A percentile compares a stretch with the other conserved stretches of the same genome.
Evolutionary conservation across 2,113 vertebrate species (phyloP).

Genomic region (Sebastes fasciatus): DNA sequence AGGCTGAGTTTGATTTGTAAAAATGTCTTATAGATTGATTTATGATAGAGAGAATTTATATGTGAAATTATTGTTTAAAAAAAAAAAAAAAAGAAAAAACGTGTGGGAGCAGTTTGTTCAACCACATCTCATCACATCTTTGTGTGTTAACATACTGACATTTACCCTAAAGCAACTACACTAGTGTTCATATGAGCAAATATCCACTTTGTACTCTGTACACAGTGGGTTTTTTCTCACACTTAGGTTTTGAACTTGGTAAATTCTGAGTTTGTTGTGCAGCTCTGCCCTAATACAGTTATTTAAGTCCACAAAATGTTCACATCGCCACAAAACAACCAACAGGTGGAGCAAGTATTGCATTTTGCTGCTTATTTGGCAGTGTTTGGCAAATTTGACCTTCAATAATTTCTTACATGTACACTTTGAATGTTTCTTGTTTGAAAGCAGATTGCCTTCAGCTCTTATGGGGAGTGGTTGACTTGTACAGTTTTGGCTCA

Average conservation of each 20-base stretch:
- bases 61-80: slow-evolving; percentile 79
- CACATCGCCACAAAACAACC: slow-evolving; percentile 52
- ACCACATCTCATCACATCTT: neutral
- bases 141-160: neutral
- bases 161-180: neutral
- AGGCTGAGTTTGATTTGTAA: slow-evolving; percentile 74
- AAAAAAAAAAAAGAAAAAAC: slow-evolving; percentile 26
- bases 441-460: slow-evolving; percentile 14
- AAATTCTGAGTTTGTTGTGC: neutral
- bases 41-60: slow-evolving; percentile 79
- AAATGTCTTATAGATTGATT: slow-evolving; percentile 80
- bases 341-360: slow-evolving; percentile 72
- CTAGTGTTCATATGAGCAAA: neutral
- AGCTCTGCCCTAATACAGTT: neutral
- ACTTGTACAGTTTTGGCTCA: neutral
- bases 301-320: neutral
- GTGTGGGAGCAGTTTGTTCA: slow-evolving; percentile 22
- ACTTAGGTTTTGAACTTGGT: neutral
- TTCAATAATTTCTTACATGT: neutral
- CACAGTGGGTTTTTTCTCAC: neutral
- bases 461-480: neutral
- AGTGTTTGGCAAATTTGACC: slow-evolving; percentile 8
- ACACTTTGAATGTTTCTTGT: neutral
- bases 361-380: slow-evolving; percentile 21
- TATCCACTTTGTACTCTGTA: neutral